Percentiles rank a stretch among this genome's conserved stretches.
Evolutionary conservation across 2,797 vertebrate species (phyloP).

Genomic region (Urosaurus nigricauda): DNA sequence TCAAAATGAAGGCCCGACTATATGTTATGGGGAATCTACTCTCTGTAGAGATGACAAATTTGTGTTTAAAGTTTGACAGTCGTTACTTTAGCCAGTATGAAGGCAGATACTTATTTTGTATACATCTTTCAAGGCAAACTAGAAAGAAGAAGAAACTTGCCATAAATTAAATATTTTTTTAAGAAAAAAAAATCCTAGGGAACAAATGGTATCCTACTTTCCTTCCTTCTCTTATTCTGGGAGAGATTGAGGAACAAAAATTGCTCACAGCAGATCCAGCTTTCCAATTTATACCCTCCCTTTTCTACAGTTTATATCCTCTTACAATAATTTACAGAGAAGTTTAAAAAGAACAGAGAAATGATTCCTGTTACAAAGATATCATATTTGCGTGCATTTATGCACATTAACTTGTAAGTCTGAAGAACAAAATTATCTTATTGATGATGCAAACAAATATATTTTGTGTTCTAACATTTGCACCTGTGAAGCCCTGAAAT

Average conservation of each 20-base stretch:
- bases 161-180: too few relatives aligned
- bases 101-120: background rate
- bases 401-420: background rate
- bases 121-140: background rate
- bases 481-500: background rate
- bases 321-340: background rate
- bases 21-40: conserved; percentile 13
- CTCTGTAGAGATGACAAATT: background rate
- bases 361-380: background rate
- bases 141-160: too few relatives aligned
- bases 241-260: background rate
- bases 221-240: background rate
- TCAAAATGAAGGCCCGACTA: too few relatives aligned
- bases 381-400: background rate
- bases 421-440: background rate
- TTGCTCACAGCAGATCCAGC: too few relatives aligned
- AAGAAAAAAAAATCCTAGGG: background rate
- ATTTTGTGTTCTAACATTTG: background rate
- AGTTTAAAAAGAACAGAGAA: background rate
- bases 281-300: background rate
- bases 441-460: background rate
- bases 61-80: background rate
- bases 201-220: background rate
- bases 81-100: background rate
- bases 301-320: too few relatives aligned